Conservation (phyloP, 1,140 invertebrate genomes). For the Eciton burchellii region DNA sequence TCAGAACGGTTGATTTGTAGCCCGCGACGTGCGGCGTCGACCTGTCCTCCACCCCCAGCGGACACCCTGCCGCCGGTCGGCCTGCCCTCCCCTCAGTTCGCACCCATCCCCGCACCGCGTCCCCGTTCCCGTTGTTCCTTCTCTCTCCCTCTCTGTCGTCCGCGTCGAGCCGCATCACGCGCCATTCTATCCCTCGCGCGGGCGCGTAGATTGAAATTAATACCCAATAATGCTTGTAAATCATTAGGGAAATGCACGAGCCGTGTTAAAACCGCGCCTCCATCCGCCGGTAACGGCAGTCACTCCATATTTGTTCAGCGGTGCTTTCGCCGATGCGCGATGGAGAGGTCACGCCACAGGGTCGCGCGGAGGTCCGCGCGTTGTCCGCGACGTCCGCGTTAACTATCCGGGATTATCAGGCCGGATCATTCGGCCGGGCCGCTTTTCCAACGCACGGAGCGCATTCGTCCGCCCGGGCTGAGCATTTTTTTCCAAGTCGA, state of each 20-base stretch:
- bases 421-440: constrained; percentile 22
- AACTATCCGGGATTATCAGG: constrained; percentile 65
- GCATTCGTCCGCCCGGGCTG: constrained; percentile 9
- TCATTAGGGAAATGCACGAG: constrained; percentile 82
- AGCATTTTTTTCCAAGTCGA: background rate
- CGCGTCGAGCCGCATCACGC: constrained; percentile 73
- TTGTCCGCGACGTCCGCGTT: constrained; percentile 52
- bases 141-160: constrained; percentile 60
- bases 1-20: constrained; percentile 85
- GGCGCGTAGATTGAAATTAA: constrained; percentile 85
- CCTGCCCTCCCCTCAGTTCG: constrained; percentile 1
- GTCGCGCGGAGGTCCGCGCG: constrained; percentile 51
- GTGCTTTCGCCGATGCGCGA: constrained; percentile 72
- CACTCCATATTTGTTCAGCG: constrained; percentile 76
- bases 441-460: constrained; percentile 15
- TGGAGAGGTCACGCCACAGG: constrained; percentile 51
- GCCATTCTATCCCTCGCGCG: constrained; percentile 75
- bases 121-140: constrained; percentile 22
- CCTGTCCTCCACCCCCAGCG: constrained; percentile 71
- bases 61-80: constrained; percentile 15
- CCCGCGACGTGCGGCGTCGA: constrained; percentile 82
- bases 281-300: constrained; percentile 71
- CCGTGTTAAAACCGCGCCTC: constrained; percentile 79
- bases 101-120: constrained; percentile 7
- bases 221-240: constrained; percentile 85